Evolutionary conservation across 2,113 vertebrate species (phyloP), one percentile per base, ranked within the genome.

Genomic region (Todiramphus saurophagus): DNA sequence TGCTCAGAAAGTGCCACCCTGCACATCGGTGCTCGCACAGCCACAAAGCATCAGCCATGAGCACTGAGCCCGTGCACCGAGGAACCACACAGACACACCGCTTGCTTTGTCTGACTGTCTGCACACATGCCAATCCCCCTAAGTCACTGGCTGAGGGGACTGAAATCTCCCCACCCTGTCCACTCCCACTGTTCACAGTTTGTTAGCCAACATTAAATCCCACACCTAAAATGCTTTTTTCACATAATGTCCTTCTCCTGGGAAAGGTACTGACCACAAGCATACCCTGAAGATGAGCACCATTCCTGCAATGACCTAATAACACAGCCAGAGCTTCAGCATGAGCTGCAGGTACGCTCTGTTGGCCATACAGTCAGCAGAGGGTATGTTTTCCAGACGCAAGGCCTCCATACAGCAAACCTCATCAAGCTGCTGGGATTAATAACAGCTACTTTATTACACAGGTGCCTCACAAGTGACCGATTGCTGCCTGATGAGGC

Each of bases 241-340:
- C 74, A 75, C 21, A 64, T 58, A 59, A 66, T 53, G 78, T 5
- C 46, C 48, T 82, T 25, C 70, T 91, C n/a, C 73, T 62, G 21
- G 19, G 55, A 87, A 72, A 89, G 25, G 39, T 60, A 68, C 0
- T 86, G 87, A 83, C 79, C 73, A 90, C 89, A 87, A 91, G 62
- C 69, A 89, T 25, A 60, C 11, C n/a, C 66, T 66, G 66, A 84
- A 91, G 91, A 84, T 76, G 91, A 96, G 69, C 86, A 95, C 19
- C 37, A 18, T 20, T 58, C 33, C 82, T 76, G 39, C 10, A 48
- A 85, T 18, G 33, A 48, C 39, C 77, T 84, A 95, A 78, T 78
- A 95, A 84, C 37, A 75, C 0, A 0, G 62, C 53, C 58, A 92
- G 66, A 89, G 74, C 77, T 82, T 76, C 6, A 2, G 58, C 4